Conservation (phyloP, 2,888 invertebrate genomes). For the Catocala nupta region DNA sequence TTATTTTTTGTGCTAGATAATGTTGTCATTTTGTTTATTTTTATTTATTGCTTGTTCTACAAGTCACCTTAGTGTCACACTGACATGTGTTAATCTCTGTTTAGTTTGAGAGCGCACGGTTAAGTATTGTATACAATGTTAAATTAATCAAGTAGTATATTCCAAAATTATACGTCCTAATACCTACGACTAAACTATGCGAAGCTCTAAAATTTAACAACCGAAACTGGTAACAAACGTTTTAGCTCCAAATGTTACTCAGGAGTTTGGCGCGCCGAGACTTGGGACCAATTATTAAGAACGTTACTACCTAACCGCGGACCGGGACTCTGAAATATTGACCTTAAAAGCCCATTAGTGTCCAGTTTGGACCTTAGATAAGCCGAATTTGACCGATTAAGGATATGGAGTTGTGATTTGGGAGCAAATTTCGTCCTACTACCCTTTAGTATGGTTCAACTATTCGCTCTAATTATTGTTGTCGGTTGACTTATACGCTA, state of each 20-base stretch:
- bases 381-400: slow-evolving; percentile 74
- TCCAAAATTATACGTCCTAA: slow-evolving; percentile 11
- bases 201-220: slow-evolving; percentile 55
- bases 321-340: slow-evolving; percentile 74
- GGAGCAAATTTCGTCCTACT: slow-evolving; percentile 48
- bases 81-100: too few species aligned
- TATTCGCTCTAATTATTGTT: slow-evolving; percentile 27
- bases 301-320: slow-evolving; percentile 53
- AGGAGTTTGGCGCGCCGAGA: slow-evolving; percentile 55
- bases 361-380: slow-evolving; percentile 72
- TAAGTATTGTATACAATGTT: neutral
- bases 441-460: slow-evolving; percentile 35
- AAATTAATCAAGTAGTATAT: slow-evolving; percentile 15
- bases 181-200: slow-evolving; percentile 30
- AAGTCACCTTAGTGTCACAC: too few species aligned
- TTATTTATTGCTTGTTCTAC: too few species aligned
- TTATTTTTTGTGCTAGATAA: too few species aligned
- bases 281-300: slow-evolving; percentile 74
- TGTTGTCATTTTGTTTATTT: too few species aligned
- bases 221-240: slow-evolving; percentile 53
- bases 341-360: slow-evolving; percentile 80
- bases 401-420: slow-evolving; percentile 66
- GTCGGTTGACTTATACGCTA: slow-evolving; percentile 12
- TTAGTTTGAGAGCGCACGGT: neutral
- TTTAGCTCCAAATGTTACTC: slow-evolving; percentile 54